Evolutionary conservation across 1,140 invertebrate species (phyloP).

Genomic region (Delia radicum): DNA sequence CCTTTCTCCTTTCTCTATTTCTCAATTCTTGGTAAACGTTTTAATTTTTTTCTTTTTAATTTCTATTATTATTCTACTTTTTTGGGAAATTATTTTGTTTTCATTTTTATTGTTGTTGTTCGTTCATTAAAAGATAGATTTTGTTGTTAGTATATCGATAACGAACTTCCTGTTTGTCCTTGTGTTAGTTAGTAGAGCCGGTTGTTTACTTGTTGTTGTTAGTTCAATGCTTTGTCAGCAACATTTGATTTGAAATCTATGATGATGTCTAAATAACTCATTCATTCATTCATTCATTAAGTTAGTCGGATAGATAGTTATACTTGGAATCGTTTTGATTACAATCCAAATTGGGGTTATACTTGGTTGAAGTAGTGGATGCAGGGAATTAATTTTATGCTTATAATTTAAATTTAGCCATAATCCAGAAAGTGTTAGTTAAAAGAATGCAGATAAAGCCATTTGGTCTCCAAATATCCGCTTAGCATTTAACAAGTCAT

Average conservation of each 20-base stretch:
- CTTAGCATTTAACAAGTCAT: too few relatives aligned
- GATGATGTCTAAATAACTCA: neutral
- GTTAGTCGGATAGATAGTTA: too few relatives aligned
- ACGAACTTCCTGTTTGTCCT: conserved; percentile 30
- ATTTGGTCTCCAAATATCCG: too few relatives aligned
- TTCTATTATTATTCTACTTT: conserved; percentile 10
- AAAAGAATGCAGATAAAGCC: too few relatives aligned
- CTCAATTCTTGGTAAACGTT: neutral
- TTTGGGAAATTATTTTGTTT: neutral
- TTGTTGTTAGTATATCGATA: conserved; percentile 19
- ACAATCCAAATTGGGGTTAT: neutral
- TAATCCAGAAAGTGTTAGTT: too few relatives aligned
- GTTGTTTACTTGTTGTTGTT: neutral
- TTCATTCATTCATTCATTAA: neutral
- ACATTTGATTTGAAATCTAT: conserved; percentile 21
- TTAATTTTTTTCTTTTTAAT: neutral
- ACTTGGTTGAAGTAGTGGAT: neutral
- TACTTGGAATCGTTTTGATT: neutral
- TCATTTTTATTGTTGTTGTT: neutral
- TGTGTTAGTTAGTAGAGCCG: neutral
- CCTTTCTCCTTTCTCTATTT: neutral
- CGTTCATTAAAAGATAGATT: neutral
- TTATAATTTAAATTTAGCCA: neutral
- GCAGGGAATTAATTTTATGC: neutral
- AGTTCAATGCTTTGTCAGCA: conserved; percentile 18